Conservation (phyloP, 1,140 invertebrate species). For the Oryzaephilus surinamensis region DNA sequence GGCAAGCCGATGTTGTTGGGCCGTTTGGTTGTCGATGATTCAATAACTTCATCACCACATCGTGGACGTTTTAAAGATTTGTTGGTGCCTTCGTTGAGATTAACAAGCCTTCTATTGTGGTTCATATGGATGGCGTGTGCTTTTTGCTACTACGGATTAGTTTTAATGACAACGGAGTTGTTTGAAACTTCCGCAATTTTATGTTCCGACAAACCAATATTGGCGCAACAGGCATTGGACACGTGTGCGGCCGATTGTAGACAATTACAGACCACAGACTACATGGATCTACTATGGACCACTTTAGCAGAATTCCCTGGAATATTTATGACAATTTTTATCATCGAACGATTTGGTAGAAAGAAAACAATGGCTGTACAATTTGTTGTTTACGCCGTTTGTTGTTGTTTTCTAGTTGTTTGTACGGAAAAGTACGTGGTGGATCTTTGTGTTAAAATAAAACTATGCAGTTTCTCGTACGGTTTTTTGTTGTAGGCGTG, state of each 20-base stretch:
- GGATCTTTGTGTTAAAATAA: neutral
- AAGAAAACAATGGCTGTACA: slow-evolving; percentile 93
- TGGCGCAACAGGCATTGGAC: slow-evolving; percentile 33
- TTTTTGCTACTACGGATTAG: slow-evolving; percentile 93
- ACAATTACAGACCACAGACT: slow-evolving; percentile 72
- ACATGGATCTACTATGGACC: slow-evolving; percentile 89
- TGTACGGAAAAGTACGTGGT: slow-evolving; percentile 60
- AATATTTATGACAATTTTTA: slow-evolving; percentile 83
- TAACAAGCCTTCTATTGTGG: slow-evolving; percentile 82
- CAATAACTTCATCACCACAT: slow-evolving; percentile 42
- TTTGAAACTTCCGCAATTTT: slow-evolving; percentile 58
- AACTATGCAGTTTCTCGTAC: neutral
- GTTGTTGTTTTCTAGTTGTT: slow-evolving; percentile 69
- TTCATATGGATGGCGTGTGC: slow-evolving; percentile 92
- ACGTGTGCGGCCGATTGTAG: slow-evolving; percentile 62
- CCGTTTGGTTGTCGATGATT: slow-evolving; percentile 73
- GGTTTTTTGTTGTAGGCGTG: slow-evolving; percentile 47
- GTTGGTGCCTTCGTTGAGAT: slow-evolving; percentile 65
- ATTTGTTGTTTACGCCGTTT: slow-evolving; percentile 75
- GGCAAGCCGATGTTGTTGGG: slow-evolving; percentile 81
- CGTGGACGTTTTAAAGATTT: slow-evolving; percentile 68
- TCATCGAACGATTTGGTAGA: slow-evolving; percentile 82
- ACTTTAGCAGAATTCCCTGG: slow-evolving; percentile 93
- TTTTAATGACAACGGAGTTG: slow-evolving; percentile 90
- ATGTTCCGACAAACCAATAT: slow-evolving; percentile 33